Evolutionary conservation across 2,888 invertebrate species (phyloP).

Genomic region (Tachina fera): DNA sequence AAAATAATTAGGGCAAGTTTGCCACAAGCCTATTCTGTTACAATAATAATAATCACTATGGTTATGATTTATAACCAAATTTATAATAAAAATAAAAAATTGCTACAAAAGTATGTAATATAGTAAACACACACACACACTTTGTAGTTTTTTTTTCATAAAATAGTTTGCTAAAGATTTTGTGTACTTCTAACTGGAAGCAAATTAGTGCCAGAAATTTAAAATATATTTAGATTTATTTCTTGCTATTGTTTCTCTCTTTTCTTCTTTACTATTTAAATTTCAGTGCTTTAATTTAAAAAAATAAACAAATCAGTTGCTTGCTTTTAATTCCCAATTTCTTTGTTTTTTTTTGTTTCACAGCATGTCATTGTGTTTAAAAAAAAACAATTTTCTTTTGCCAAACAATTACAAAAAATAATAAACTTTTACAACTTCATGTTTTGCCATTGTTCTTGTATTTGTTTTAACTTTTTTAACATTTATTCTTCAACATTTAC

Average conservation of each 20-base stretch:
- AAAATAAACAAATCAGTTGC: constrained; percentile 1
- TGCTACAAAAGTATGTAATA: no score
- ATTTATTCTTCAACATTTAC: constrained; percentile 52
- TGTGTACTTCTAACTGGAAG: no score
- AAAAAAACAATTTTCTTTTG: constrained; percentile 17
- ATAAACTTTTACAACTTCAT: constrained; percentile 30
- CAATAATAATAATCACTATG: no score
- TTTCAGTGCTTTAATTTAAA: not conserved
- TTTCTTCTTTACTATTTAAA: not conserved
- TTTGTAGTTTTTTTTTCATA: no score
- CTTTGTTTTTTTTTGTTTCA: not conserved
- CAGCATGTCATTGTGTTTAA: constrained; percentile 9
- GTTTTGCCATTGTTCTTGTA: constrained; percentile 41
- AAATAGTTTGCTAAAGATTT: no score
- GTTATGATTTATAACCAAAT: no score
- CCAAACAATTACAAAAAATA: constrained; percentile 30
- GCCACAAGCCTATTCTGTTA: no score
- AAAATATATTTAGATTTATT: not conserved
- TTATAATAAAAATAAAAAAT: no score
- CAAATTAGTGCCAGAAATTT: no score
- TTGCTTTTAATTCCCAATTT: constrained; percentile 7
- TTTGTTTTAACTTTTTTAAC: constrained; percentile 39
- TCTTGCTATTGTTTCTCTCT: no score
- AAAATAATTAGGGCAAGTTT: no score
- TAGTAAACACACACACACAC: no score